Base-by-base conservation (phyloP, 2,113 vertebrate genomes). In the Microcebus ravelobensis region DNA sequence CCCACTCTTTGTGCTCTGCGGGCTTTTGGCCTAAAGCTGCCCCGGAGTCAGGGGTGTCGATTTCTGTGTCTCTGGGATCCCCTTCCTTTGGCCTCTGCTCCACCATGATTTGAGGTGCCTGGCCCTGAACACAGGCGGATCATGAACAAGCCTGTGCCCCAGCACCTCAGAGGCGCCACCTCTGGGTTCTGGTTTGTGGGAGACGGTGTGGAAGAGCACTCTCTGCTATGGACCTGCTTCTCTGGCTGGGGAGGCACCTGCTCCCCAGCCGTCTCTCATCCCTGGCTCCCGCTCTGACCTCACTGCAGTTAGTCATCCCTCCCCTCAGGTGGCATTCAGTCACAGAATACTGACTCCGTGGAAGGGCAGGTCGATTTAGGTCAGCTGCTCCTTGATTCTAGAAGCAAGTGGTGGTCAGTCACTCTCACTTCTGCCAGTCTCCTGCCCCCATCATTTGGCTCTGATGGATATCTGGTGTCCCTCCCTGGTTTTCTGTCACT, bases 261-360 rank as follows among this genome's bases (percentile, higher is more conserved):
- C 12, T 31, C 55, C 31, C 31, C 42, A 11, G 21, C 9, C 0
- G 7, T 42, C 36, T 31, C 23, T 0, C 0, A 0, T 48, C 68
- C 50, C 52, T 20, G 20, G 70, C n/a, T 87, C 42, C 92, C 23
- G 73, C 31, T 39, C 23, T 11, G 39, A 34, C 21, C 18, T 93
- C 20, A 29, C 8, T 15, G 50, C 59, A 76, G 0, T 55, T 3
- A 8, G 25, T 45, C 36, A 23, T 45, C 48, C 1, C 0, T 42
- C 48, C 80, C n/a, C 5, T 39, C 5, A 13, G 34, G 20, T 14
- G 6, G 52, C 36, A 48, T 21, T 59, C 34, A 1, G 63, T 63
- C 57, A 20, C n/a, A 0, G 11, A 71, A 21, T 39, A 21, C 21
- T 21, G 59, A 6, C 34, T 52, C 52, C 0, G 0, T 10, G 68